A percentile compares a stretch with the other conserved stretches of the same genome.
Conservation (phyloP, 2,797 vertebrate species). For the Amphiprion clarkii region DNA sequence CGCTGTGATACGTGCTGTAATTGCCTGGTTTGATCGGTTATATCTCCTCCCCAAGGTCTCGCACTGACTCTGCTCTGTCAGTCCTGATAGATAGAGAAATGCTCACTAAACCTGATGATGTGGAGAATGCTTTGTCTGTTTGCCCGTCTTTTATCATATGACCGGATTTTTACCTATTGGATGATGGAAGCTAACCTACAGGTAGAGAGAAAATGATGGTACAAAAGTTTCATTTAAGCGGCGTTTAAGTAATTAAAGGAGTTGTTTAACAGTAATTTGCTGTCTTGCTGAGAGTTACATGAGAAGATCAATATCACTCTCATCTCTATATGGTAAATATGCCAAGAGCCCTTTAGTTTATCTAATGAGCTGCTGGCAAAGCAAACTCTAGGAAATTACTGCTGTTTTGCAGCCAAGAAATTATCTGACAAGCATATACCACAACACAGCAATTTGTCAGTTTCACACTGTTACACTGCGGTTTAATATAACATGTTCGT, state of each 20-base stretch:
- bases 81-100: slow-evolving; percentile 1
- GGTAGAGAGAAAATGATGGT: too few relatives aligned
- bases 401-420: background rate
- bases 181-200: too few relatives aligned
- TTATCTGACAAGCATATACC: background rate
- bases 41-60: slow-evolving; percentile 23
- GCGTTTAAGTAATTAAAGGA: too few relatives aligned
- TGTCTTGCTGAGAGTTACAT: too few relatives aligned
- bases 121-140: background rate
- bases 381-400: background rate
- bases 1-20: slow-evolving; percentile 29
- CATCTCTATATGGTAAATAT: background rate
- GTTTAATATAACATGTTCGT: background rate
- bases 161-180: background rate
- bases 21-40: slow-evolving; percentile 30
- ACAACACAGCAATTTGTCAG: background rate
- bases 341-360: background rate
- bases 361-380: background rate
- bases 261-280: too few relatives aligned
- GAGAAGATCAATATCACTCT: background rate
- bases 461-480: background rate
- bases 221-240: background rate
- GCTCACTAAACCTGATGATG: background rate
- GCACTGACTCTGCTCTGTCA: slow-evolving; percentile 22
- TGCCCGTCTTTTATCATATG: background rate